Base-by-base conservation (phyloP, 2,113 vertebrate species). In the Chionomys nivalis region DNA sequence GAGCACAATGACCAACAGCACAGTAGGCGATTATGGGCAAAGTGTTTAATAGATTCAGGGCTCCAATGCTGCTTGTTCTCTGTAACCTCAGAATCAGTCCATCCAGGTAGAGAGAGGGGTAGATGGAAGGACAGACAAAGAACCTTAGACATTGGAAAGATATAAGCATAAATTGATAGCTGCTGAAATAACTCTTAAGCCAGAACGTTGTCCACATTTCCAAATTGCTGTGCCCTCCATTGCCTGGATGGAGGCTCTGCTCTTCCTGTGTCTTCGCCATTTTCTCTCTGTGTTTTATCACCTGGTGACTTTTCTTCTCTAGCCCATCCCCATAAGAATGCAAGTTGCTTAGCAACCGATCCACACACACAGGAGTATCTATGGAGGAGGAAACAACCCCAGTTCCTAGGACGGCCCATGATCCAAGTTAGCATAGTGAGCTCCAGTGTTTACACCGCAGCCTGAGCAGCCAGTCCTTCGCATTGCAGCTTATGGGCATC, bases 311-410 rank as follows among this genome's bases (percentile, higher is more conserved):
- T 94, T 91, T 93, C 70, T 94, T 97, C 90, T 66, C 93, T 92
- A 94, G 72, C 65, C 86, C 33, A 68, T 81, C 82, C 81, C 77
- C 52, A 11, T 44, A 76, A 93, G 66, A 97, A 87, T 76, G 94
- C 68, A 93, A 98, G 91, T 96, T 97, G 96, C 95, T 96, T 97
- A 94, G 96, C 96, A 96, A 96, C 33, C 23, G 23, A 93, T 97
- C 95, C 89, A 92, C 90, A 83, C 90, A 83, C 94, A 90, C 93
- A 94, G 78, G 47, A 83, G 44, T 73, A 86, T 95, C 95, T 95
- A 1, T 49, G 42, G 8, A 95, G 42, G 8, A 95, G 94, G 90
- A 97, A 97, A 92, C 44, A 89, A 66, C 95, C 90, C 93, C 24
- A 28, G 31, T 78, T 96, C 94, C 85, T 87, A 78, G 85, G 85